Evolutionary conservation across 2,113 vertebrate species (phyloP).

Genomic region (Hippocampus zosterae): DNA sequence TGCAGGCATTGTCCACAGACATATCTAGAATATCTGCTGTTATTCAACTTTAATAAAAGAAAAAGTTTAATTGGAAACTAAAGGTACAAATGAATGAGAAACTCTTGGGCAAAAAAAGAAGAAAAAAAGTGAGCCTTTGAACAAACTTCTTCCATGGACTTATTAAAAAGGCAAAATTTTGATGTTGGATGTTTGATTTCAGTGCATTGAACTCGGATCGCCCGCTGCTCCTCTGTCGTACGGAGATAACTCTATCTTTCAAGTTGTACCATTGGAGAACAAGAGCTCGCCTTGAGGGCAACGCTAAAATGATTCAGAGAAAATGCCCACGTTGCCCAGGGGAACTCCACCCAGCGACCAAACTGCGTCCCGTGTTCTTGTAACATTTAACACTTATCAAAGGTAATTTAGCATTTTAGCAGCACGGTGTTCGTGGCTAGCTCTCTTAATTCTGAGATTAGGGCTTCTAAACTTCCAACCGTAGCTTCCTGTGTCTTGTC

Average conservation of each 20-base stretch:
- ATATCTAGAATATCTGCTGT: not conserved
- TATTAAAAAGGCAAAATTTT: not conserved
- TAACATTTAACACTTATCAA: not conserved
- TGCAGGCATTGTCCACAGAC: not conserved
- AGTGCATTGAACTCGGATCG: not conserved
- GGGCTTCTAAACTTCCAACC: not conserved
- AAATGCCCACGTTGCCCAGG: not conserved
- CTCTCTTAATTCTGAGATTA: not conserved
- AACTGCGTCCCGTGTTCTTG: not conserved
- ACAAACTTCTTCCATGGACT: not conserved
- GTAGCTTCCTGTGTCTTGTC: too few relatives aligned
- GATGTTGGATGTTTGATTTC: slow-evolving; percentile 5
- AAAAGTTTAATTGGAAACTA: not conserved
- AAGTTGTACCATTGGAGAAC: not conserved
- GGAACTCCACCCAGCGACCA: not conserved
- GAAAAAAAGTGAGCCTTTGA: not conserved
- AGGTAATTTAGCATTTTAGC: not conserved
- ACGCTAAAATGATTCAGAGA: not conserved
- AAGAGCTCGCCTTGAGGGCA: not conserved
- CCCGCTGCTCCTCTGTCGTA: not conserved
- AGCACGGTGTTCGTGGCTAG: not conserved
- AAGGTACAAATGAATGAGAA: not conserved
- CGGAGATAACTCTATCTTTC: slow-evolving; percentile 2
- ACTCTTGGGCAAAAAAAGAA: not conserved
- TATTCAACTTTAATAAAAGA: not conserved